Evolutionary conservation across 2,888 invertebrate species (phyloP).

Genomic region (Malacosoma neustria): DNA sequence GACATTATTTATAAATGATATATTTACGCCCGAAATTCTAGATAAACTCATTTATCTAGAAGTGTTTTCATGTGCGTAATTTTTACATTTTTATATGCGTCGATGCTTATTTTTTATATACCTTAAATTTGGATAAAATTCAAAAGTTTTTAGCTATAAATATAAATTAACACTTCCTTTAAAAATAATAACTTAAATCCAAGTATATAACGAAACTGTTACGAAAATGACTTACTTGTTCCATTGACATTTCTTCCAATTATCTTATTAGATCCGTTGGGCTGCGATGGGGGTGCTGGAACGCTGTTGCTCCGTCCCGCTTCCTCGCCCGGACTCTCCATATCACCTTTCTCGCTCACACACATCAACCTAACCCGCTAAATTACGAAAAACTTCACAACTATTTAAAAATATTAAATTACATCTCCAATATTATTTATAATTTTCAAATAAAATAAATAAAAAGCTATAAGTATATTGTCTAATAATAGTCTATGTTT

Average conservation of each 20-base stretch:
- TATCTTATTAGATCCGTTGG: conserved; percentile 76
- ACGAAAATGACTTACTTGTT: conserved; percentile 75
- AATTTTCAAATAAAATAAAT: conserved; percentile 15
- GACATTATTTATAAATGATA: too few relatives aligned
- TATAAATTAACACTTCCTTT: too few relatives aligned
- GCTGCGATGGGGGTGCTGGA: conserved; percentile 34
- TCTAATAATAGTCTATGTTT: background rate
- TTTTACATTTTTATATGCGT: too few relatives aligned
- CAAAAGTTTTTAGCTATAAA: too few relatives aligned
- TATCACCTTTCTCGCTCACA: conserved; percentile 60
- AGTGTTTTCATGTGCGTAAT: too few relatives aligned
- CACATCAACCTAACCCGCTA: conserved; percentile 64
- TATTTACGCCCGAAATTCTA: too few relatives aligned
- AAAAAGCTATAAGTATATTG: conserved; percentile 9
- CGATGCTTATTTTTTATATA: too few relatives aligned
- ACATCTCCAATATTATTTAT: conserved; percentile 31
- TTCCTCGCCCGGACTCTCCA: conserved; percentile 69
- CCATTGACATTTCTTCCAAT: conserved; percentile 79
- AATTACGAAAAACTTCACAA: conserved; percentile 50
- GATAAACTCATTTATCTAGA: too few relatives aligned
- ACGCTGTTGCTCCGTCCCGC: conserved; percentile 43
- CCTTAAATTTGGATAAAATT: too few relatives aligned
- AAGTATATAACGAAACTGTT: too few relatives aligned
- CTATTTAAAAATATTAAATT: conserved; percentile 22
- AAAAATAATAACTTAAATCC: too few relatives aligned